Conservation (phyloP, 1,140 invertebrate genomes). For the Bombus confusus region DNA sequence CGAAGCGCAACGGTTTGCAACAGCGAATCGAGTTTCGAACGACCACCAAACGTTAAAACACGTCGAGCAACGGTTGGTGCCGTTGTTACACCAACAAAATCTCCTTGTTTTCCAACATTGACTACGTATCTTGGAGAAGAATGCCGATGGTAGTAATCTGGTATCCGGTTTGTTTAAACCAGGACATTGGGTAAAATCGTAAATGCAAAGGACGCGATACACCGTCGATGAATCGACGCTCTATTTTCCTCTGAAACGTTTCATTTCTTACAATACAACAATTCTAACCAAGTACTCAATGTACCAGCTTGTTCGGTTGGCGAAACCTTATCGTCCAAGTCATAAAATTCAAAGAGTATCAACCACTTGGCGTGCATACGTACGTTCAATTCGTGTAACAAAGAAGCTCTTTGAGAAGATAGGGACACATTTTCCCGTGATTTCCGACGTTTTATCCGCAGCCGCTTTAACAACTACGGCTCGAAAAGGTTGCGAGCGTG, state of each 20-base stretch:
- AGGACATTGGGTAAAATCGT: too few relatives aligned
- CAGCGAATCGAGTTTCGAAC: neutral
- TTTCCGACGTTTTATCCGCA: neutral
- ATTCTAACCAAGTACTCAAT: neutral
- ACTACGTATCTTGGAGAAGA: neutral
- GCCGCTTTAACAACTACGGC: neutral
- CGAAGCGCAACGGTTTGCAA: neutral
- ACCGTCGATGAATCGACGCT: too few relatives aligned
- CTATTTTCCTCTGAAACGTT: neutral
- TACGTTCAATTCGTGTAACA: neutral
- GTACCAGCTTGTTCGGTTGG: neutral
- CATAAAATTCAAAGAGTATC: neutral
- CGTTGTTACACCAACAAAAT: neutral
- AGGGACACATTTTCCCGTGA: neutral
- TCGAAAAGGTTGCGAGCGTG: constrained; percentile 5
- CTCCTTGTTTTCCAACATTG: neutral
- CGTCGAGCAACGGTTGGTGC: neutral
- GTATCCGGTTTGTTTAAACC: neutral
- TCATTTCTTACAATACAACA: neutral
- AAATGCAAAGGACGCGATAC: neutral
- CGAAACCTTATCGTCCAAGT: neutral
- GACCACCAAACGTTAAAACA: neutral
- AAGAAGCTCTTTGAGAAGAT: neutral
- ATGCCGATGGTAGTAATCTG: neutral
- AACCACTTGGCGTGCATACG: neutral